Base-by-base conservation (phyloP, 2,797 vertebrate species). In the Gymnothorax reevesii region DNA sequence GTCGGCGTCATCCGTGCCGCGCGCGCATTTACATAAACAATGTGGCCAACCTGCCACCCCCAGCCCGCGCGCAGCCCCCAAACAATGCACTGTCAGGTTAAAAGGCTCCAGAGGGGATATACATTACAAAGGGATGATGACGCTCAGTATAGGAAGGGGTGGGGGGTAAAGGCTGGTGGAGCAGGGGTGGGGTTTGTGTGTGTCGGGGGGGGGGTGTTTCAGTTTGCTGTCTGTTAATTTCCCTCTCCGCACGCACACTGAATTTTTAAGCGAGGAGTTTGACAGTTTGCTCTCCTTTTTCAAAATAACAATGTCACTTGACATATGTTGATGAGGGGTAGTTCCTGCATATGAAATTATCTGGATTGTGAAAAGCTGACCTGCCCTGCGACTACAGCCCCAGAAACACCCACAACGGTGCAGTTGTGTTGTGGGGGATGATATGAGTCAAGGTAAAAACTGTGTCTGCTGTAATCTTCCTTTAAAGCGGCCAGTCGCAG, bases 11-110 rank as follows among this genome's bases (percentile, higher is more conserved):
- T 91, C 94, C 96, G 93, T 88, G 92, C 91, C 91, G 92, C 89
- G 93, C 94, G 92, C 90, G 86, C 94, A 95, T 96, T 95, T 95
- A 95, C 95, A 96, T 93, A 94, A 95, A 97, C 96, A 97, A 97
- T 97, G 93, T 94, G 87, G 92, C 91, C 85, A 96, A 96, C 96
- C 95, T 97, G 95, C 94, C 97, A 94, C 93, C 91, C 85, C 85
- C 33, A 25, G 25, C 33, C 42, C n/a, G 73, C 75, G 91, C 92
- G 92, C 90, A 90, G 87, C 90, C 82, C 84, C 88, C 85, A 88
- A 94, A 96, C 95, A 96, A 96, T 94, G 93, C 94, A 89, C 93
- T 92, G 90, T 96, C 96, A 96, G 94, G 95, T 93, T 91, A 95
- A 93, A 92, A 92, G 92, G 92, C 91, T 94, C 94, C 89, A 8